A percentile compares a stretch with the other conserved stretches of the same genome.
These are phyloP conservation scores for Gymnocypris eckloni DNA, from an alignment of 2,797 vertebrate genomes.

Conservation along the genomic window DNA sequence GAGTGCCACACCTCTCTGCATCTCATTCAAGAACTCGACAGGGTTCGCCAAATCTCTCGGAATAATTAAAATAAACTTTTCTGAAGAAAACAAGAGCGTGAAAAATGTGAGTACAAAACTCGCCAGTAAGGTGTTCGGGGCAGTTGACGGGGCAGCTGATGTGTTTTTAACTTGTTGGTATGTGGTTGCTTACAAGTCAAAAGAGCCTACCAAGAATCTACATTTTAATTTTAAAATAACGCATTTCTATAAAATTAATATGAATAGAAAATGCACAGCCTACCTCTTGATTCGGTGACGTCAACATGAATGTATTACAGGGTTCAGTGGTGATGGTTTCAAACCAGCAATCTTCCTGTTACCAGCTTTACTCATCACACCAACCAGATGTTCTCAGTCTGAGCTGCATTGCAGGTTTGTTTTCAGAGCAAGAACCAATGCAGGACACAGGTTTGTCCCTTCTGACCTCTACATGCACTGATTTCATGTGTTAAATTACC, in stretches of 20 bases:
- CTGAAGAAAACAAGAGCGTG: neutral
- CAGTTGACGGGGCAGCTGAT: too few relatives aligned
- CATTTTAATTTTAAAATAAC: neutral
- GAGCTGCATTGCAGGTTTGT: neutral
- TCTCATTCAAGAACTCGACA: neutral
- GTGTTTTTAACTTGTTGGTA: neutral
- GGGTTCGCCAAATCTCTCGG: neutral
- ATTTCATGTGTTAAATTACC: neutral
- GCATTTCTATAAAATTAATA: neutral
- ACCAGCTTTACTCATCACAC: slow-evolving; percentile 1
- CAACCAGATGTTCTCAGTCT: slow-evolving; percentile 8
- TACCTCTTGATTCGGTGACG: neutral
- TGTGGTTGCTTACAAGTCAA: neutral
- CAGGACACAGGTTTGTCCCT: neutral
- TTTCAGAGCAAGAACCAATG: neutral
- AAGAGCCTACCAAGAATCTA: neutral
- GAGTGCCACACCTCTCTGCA: neutral
- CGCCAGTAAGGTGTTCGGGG: neutral
- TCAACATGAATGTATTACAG: neutral
- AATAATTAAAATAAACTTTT: slow-evolving; percentile 10
- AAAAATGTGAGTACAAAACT: neutral
- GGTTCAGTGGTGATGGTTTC: neutral
- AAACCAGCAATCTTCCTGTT: slow-evolving; percentile 5
- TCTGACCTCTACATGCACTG: neutral
- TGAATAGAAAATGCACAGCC: neutral